Evolutionary conservation across 2,888 invertebrate species (phyloP).

Genomic region (Eupithecia inturbata): DNA sequence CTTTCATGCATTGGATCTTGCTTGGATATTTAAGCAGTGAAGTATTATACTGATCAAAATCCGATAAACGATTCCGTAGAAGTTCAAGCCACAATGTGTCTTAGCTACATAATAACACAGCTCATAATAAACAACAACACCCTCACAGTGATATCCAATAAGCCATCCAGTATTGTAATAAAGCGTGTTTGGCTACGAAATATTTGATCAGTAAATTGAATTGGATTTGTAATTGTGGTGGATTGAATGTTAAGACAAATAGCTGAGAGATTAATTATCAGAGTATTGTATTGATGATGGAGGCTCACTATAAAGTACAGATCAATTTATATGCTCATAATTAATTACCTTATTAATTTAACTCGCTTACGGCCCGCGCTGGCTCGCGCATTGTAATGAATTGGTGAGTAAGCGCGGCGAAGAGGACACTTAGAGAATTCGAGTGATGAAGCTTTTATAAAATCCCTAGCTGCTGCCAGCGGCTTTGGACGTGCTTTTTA

Average conservation of each 20-base stretch:
- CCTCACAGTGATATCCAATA: not conserved
- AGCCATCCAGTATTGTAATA: constrained; percentile 7
- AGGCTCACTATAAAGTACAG: not conserved
- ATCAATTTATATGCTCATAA: not conserved
- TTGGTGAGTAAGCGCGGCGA: too few species aligned
- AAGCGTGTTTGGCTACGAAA: constrained; percentile 33
- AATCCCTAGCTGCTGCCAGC: too few species aligned
- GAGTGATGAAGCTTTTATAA: too few species aligned
- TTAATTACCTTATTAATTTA: too few species aligned
- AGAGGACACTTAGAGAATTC: too few species aligned
- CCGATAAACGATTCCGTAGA: not conserved
- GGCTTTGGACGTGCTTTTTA: too few species aligned
- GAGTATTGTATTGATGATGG: not conserved
- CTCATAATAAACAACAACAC: not conserved
- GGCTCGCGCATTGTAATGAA: too few species aligned
- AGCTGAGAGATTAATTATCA: constrained; percentile 15
- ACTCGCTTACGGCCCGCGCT: too few species aligned
- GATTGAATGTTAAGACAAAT: constrained; percentile 22
- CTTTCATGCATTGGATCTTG: not conserved
- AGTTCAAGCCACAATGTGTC: not conserved
- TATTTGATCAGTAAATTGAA: constrained; percentile 41
- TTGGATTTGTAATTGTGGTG: constrained; percentile 31
- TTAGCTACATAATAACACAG: constrained; percentile 1
- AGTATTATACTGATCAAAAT: not conserved
- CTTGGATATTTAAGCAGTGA: not conserved